These are phyloP conservation scores for Cyclophora punctaria DNA, from an alignment of 2,888 invertebrate species.

Conservation along the genomic window DNA sequence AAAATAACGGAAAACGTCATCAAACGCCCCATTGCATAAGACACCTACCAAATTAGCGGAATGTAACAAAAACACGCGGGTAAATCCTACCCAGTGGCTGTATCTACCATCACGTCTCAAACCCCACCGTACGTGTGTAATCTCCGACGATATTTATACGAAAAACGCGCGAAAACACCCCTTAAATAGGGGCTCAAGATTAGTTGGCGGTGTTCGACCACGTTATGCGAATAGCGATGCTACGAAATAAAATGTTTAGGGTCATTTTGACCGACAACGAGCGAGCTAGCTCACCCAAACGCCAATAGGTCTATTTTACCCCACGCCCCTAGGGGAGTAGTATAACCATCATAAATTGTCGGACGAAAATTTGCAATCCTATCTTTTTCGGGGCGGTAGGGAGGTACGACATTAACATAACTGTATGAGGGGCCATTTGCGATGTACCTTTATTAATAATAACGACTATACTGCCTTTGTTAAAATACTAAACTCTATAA, in stretches of 20 bases:
- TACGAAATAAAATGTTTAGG: conserved; percentile 74
- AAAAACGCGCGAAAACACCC: conserved; percentile 60
- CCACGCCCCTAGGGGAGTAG: conserved; percentile 53
- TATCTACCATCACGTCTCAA: conserved; percentile 13
- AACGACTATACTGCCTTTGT: conserved; percentile 24
- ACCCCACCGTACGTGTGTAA: conserved; percentile 37
- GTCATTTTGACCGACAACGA: conserved; percentile 69
- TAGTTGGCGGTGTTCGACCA: conserved; percentile 59
- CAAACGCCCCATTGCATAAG: conserved; percentile 5
- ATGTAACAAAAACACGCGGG: conserved; percentile 13
- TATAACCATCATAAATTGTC: conserved; percentile 70
- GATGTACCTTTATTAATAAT: conserved; percentile 58
- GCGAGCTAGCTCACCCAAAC: conserved; percentile 61
- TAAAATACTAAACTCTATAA: no score
- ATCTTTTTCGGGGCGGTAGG: conserved; percentile 65
- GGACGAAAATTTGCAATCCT: conserved; percentile 74
- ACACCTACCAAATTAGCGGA: conserved; percentile 16
- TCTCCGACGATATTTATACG: conserved; percentile 54
- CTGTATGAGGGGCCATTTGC: conserved; percentile 60
- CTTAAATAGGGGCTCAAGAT: conserved; percentile 64
- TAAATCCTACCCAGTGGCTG: conserved; percentile 10
- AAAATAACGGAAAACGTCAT: not conserved
- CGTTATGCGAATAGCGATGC: conserved; percentile 64
- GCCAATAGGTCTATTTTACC: conserved; percentile 69
- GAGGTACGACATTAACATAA: conserved; percentile 67